Percentiles rank a stretch among this genome's conserved stretches.
phyloP scores from a whole-genome alignment of 2,797 vertebrate genomes.

The Champsocephalus gunnari region DNA sequence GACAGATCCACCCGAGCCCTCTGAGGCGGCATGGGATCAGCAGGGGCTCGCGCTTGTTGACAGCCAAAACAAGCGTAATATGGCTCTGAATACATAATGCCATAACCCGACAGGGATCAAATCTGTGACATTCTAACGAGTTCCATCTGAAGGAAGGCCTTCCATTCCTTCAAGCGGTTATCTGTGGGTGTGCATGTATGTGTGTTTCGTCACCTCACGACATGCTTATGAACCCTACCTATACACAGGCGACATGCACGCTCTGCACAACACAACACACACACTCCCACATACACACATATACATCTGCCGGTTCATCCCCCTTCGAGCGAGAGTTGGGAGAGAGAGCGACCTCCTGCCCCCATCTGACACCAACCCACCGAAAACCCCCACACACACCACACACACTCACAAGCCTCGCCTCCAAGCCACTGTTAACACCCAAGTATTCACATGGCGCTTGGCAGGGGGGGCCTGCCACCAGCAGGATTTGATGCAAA shows the following conservation, averaged over 20 bases:
- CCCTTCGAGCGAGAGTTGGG: constrained; percentile 87
- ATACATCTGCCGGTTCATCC: constrained; percentile 94
- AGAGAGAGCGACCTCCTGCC: constrained; percentile 96
- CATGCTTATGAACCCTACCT: constrained; percentile 78
- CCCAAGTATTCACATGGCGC: constrained; percentile 94
- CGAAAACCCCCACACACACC: constrained; percentile 32
- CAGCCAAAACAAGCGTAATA: constrained; percentile 90
- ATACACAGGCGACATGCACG: constrained; percentile 82
- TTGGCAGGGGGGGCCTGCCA: constrained; percentile 88
- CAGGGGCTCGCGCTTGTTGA: constrained; percentile 85
- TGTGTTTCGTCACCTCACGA: constrained; percentile 72
- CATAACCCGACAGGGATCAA: constrained; percentile 94
- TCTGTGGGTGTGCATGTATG: constrained; percentile 60
- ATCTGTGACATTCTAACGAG: constrained; percentile 95
- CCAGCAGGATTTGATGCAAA: constrained; percentile 91
- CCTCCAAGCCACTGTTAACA: constrained; percentile 94
- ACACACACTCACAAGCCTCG: constrained; percentile 70
- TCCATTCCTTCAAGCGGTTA: constrained; percentile 63
- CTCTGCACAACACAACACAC: constrained; percentile 85
- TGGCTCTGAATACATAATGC: constrained; percentile 97
- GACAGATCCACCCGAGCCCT: constrained; percentile 68
- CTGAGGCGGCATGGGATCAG: constrained; percentile 83
- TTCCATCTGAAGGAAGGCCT: constrained; percentile 87
- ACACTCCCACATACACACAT: constrained; percentile 68
- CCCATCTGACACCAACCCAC: constrained; percentile 84